A percentile compares a stretch with the other conserved stretches of the same genome.
phyloP scores from a whole-genome alignment of 2,888 invertebrate genomes.

The Mactromeris polynyma region DNA sequence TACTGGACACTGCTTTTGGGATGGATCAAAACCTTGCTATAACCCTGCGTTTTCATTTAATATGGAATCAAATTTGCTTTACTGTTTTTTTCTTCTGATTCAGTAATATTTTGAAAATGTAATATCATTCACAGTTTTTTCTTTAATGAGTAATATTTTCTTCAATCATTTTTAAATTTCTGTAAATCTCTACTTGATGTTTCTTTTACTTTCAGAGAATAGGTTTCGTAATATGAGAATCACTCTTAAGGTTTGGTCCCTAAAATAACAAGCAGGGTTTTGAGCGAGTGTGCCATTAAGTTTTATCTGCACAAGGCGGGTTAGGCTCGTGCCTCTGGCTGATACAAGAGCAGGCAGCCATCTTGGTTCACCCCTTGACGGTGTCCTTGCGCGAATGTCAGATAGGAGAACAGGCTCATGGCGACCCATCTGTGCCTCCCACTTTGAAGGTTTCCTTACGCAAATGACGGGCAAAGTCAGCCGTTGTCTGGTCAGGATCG shows the following conservation, averaged over 20 bases:
- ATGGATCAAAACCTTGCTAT: constrained; percentile 19
- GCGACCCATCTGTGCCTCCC: background rate
- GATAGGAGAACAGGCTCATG: constrained; percentile 10
- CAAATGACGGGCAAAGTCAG: too few species aligned
- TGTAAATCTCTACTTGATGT: constrained; percentile 23
- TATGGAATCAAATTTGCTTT: background rate
- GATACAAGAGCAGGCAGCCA: constrained; percentile 31
- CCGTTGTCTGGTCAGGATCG: constrained; percentile 8
- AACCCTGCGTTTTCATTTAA: background rate
- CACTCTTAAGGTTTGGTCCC: constrained; percentile 47
- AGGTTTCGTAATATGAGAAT: constrained; percentile 46
- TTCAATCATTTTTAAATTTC: constrained; percentile 6
- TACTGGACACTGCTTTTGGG: constrained; percentile 8
- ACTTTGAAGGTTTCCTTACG: background rate
- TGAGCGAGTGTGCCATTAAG: constrained; percentile 31
- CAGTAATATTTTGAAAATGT: background rate
- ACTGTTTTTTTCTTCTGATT: background rate
- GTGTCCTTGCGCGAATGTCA: constrained; percentile 26
- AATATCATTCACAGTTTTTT: background rate
- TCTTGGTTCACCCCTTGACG: constrained; percentile 44
- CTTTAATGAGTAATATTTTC: background rate
- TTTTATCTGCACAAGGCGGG: constrained; percentile 19
- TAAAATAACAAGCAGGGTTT: constrained; percentile 38
- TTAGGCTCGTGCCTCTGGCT: constrained; percentile 26
- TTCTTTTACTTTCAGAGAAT: constrained; percentile 55